Base-by-base conservation (phyloP, 2,888 invertebrate genomes). In the Exephanes ischioxanthus region DNA sequence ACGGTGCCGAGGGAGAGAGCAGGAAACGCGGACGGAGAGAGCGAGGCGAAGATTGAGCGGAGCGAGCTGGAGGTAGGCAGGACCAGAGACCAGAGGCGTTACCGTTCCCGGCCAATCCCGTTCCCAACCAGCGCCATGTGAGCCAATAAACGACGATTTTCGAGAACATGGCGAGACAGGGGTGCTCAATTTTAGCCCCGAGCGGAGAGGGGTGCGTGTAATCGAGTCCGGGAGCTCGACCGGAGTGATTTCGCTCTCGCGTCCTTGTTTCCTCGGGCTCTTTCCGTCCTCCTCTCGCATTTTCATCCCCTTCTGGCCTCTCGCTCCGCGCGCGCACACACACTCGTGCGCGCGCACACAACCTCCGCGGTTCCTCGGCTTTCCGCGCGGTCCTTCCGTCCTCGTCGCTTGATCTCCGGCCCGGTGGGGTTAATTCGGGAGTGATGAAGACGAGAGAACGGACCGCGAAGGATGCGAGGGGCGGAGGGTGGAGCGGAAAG, bases 91-190 rank as follows among this genome's bases (percentile, higher is more conserved):
- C 51, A 83, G 87, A 88, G 92, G 93, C 92, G 93, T 91, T 86
- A 88, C 89, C 67, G 45, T 2, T 26, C 6, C 61, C 85, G 73
- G 51, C 92, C 90, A 93, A 92, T 92, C 79, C 72, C 53, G 70
- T 19, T 9, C 67, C 80, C 41, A 83, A 68, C 82, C 81, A 72
- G 70, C 67, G 68, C 53, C 26, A 30, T 6, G 4, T 33, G 61
- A 48, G 86, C 93, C 93, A 93, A 93, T 93, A 79, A 37, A 19
- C 22, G 6, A 67, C 80, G 76, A 88, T 84, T 84, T 83, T 84
- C 87, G 85, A 87, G 91, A 93, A 93, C 92, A 93, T 93, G 93
- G 93, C 93, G 93, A 93, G 91, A 55, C 93, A 93, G 93, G 83
- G 93, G 92, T 92, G 88, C 93, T 93, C 93, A 93, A 91, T 82